phyloP scores from a whole-genome alignment of 2,888 invertebrate genomes.

The Urechis unicinctus region DNA sequence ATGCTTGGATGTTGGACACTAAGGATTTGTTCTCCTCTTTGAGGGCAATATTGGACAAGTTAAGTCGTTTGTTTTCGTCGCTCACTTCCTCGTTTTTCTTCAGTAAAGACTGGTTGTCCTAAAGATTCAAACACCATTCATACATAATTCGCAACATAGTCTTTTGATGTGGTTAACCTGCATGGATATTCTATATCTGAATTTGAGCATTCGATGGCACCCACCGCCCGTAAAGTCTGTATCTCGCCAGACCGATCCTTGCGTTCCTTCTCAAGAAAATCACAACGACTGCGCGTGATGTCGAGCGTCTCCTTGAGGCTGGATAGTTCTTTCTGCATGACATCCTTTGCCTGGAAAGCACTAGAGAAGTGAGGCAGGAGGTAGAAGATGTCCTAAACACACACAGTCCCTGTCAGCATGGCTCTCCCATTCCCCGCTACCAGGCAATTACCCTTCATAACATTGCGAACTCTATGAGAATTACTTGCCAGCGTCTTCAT shows the following conservation, averaged over 20 bases:
- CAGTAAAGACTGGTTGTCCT: background rate
- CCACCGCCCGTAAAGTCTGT: background rate
- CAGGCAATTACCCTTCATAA: no score
- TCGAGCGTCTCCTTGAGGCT: background rate
- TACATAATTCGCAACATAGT: no score
- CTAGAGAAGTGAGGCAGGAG: background rate
- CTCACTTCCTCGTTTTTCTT: background rate
- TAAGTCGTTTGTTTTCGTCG: background rate
- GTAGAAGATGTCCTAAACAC: background rate
- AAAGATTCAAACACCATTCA: background rate
- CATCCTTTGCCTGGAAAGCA: background rate
- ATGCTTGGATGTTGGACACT: background rate
- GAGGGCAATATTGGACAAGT: background rate
- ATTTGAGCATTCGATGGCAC: background rate
- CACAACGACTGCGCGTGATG: background rate
- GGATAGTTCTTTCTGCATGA: background rate
- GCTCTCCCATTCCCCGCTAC: no score
- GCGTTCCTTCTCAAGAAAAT: background rate
- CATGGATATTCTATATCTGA: no score
- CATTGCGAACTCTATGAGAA: no score
- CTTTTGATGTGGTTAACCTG: no score
- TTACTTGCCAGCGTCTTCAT: no score
- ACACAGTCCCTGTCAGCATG: no score
- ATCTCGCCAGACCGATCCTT: background rate
- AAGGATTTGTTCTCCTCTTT: conserved; percentile 1